phyloP scores from a whole-genome alignment of 2,113 vertebrate genomes.

The Tonatia bakeri region DNA sequence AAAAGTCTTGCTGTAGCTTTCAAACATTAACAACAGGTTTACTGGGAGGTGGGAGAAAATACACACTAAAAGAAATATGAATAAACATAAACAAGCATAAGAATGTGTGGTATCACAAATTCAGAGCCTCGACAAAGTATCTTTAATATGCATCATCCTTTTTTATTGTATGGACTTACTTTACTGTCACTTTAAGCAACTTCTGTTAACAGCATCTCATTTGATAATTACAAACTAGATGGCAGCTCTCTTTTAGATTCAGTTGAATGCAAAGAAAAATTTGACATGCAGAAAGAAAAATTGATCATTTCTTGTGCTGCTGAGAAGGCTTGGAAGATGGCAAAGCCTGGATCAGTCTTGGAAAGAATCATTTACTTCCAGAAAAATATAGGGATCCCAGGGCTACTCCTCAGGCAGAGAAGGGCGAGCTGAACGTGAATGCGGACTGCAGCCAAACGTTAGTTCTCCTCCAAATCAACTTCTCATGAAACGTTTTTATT shows the following conservation, averaged over 20 bases:
- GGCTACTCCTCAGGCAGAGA: neutral
- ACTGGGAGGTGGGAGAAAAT: neutral
- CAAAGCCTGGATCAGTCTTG: neutral
- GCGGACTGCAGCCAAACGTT: neutral
- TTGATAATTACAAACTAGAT: slow-evolving; percentile 18
- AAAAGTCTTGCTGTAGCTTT: neutral
- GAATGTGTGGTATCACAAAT: neutral
- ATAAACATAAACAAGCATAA: slow-evolving; percentile 1
- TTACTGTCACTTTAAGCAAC: neutral
- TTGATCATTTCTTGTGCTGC: neutral
- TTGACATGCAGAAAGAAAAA: neutral
- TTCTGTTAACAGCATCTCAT: neutral
- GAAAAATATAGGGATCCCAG: neutral
- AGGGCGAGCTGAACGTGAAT: neutral
- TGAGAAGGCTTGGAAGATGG: neutral
- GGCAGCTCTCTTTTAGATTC: neutral
- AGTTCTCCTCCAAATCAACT: slow-evolving; percentile 6
- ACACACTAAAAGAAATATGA: neutral
- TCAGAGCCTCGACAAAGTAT: neutral
- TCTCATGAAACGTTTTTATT: slow-evolving; percentile 35
- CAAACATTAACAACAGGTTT: neutral
- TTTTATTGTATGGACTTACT: neutral
- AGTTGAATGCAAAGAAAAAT: neutral
- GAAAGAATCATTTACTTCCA: neutral
- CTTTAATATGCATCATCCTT: neutral